Evolutionary conservation across 2,888 invertebrate genomes (phyloP), one percentile per base, ranked within the genome.

Genomic region (Drosophila seclusa): DNA sequence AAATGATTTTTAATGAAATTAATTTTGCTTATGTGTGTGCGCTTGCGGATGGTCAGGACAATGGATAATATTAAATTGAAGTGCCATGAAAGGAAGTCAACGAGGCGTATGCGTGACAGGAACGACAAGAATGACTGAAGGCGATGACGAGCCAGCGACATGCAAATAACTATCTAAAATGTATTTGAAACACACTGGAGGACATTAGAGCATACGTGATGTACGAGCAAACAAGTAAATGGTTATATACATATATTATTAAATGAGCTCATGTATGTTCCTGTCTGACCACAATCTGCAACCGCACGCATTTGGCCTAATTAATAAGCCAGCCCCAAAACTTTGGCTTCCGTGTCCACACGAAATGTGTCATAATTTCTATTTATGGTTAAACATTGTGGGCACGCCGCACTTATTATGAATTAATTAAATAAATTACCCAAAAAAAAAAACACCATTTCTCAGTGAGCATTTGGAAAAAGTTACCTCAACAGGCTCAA

Each of bases 391-490:
- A 63, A 68, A 27, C 57, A 58, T 21, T 60, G 68, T 72, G 68
- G 80, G 75, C 82, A 73, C 76, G 80, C 81, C 74, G 65, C 82
- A 73, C 82, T 76, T 83, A 80, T 73, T 80, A 84, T 87, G 87
- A 88, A 87, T 87, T 88, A 82, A 88, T 87, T 87, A 83, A 75
- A 83, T 85, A 83, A 83, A 87, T 88, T 82, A 77, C 89, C 80
- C 73, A 80, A 78, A 55, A 55, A 53, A 11, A 34, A n/a, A 21
- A 8, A 10, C 21, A 10, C 10, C 5, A 72, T 73, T 82, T 78
- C 83, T 74, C 77, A 55, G 70, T 68, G 78, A 78, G 63, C 80
- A 83, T 81, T 87, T 81, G 54, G 52, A 66, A 62, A 68, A 60
- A 53, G 21, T 27, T 13, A 50, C 61, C 57, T 60, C 48, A 60